Conservation (phyloP, 2,797 vertebrate genomes). For the Gallinago stenura region DNA sequence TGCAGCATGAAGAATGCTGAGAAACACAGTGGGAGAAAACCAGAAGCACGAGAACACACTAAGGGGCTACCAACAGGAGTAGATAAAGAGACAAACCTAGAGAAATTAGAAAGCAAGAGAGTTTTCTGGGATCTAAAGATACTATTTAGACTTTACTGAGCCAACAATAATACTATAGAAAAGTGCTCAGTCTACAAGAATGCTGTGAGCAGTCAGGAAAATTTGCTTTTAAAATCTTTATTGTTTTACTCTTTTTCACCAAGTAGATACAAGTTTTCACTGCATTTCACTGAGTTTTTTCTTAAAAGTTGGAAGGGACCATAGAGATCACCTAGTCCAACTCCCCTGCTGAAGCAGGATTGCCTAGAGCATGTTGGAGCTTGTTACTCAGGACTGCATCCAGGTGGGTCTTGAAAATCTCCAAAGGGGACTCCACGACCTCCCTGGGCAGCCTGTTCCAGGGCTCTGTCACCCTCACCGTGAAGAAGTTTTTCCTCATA, state of each 20-base stretch:
- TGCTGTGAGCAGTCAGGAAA: neutral
- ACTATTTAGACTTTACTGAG: neutral
- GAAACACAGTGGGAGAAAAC: neutral
- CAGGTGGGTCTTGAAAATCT: too few species aligned
- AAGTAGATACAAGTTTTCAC: neutral
- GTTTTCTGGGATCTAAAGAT: neutral
- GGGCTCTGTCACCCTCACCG: too few species aligned
- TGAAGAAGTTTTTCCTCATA: too few species aligned
- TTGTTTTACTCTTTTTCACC: neutral
- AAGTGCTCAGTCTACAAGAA: neutral
- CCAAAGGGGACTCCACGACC: too few species aligned
- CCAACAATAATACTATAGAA: neutral
- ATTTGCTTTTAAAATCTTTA: neutral
- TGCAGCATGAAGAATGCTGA: neutral
- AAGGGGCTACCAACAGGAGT: neutral
- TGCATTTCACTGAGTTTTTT: too few species aligned
- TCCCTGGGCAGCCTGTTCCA: too few species aligned
- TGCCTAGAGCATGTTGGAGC: too few species aligned
- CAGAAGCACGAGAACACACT: neutral
- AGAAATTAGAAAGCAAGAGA: neutral
- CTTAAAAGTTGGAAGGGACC: too few species aligned
- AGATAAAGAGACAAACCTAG: neutral
- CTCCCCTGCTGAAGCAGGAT: too few species aligned
- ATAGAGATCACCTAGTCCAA: too few species aligned
- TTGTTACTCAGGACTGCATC: too few species aligned